Percentiles rank a stretch among this genome's conserved stretches.
Evolutionary conservation across 2,797 vertebrate genomes (phyloP).

Genomic region (Spinus pinus): DNA sequence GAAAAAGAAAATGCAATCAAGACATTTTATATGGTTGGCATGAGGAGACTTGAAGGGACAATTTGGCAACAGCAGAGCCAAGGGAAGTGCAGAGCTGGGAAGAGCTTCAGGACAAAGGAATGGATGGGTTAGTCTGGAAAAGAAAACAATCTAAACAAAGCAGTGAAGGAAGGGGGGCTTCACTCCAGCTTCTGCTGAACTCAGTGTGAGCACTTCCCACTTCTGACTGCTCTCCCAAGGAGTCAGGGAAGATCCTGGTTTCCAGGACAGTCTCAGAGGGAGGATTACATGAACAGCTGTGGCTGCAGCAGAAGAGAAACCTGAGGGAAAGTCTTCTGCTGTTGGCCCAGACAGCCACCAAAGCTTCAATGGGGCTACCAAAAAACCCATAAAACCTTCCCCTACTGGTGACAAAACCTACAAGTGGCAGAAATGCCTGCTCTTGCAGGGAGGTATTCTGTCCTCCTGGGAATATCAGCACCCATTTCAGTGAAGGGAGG

Average conservation of each 20-base stretch:
- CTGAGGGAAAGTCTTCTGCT: background rate
- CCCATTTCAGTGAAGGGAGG: background rate
- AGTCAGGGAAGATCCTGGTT: background rate
- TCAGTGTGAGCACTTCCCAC: background rate
- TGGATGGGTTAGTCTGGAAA: background rate
- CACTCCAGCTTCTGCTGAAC: background rate
- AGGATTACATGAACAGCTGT: background rate
- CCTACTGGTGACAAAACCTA: background rate
- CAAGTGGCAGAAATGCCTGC: background rate
- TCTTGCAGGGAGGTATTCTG: background rate
- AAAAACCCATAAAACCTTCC: background rate
- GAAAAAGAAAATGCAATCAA: background rate
- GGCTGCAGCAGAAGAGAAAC: background rate
- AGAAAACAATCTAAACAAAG: background rate
- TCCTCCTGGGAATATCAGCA: background rate
- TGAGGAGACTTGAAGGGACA: background rate
- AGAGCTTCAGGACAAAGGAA: background rate
- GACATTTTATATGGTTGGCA: background rate
- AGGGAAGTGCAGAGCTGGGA: background rate
- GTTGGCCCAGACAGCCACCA: background rate
- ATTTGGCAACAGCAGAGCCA: background rate
- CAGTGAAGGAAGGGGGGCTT: background rate
- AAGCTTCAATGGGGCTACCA: background rate
- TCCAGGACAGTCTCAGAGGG: background rate
- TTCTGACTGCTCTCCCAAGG: background rate